Evolutionary conservation across 1,140 invertebrate species (phyloP).

Genomic region (Lordiphosa collinella): DNA sequence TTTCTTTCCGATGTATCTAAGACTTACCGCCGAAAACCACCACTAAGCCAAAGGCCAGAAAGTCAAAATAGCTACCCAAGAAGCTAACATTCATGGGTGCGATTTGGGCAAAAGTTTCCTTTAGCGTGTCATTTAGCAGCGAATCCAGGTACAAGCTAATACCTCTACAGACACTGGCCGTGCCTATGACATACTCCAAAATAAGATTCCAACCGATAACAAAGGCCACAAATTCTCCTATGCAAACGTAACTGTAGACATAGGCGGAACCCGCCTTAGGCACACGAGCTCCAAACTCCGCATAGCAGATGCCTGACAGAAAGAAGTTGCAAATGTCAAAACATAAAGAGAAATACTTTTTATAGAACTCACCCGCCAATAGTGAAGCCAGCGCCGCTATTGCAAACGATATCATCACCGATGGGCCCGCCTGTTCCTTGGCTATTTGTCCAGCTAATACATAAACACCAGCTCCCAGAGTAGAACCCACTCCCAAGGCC

Average conservation of each 20-base stretch:
- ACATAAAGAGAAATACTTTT: background rate
- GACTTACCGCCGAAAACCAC: conserved; percentile 82
- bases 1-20: too few species aligned
- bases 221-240: conserved; percentile 90
- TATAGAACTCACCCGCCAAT: conserved; percentile 84
- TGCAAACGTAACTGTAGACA: conserved; percentile 92
- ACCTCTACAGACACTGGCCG: conserved; percentile 91
- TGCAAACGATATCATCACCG: conserved; percentile 90
- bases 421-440: conserved; percentile 88
- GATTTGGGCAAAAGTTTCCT: conserved; percentile 72
- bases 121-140: conserved; percentile 81
- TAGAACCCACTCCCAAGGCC: conserved; percentile 90
- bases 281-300: conserved; percentile 92
- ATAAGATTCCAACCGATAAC: conserved; percentile 94
- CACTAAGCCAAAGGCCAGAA: conserved; percentile 84
- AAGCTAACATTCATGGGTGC: conserved; percentile 82
- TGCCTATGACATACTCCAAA: conserved; percentile 93
- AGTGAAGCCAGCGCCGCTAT: conserved; percentile 92
- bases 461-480: conserved; percentile 93
- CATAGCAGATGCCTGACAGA: conserved; percentile 88
- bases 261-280: conserved; percentile 93
- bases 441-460: conserved; percentile 93
- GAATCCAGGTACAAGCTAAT: conserved; percentile 89
- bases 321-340: conserved; percentile 31
- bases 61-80: conserved; percentile 85